Percentiles rank a stretch among this genome's conserved stretches.
Conservation (phyloP, 1,140 invertebrate species). For the Ridgeia piscesae region DNA sequence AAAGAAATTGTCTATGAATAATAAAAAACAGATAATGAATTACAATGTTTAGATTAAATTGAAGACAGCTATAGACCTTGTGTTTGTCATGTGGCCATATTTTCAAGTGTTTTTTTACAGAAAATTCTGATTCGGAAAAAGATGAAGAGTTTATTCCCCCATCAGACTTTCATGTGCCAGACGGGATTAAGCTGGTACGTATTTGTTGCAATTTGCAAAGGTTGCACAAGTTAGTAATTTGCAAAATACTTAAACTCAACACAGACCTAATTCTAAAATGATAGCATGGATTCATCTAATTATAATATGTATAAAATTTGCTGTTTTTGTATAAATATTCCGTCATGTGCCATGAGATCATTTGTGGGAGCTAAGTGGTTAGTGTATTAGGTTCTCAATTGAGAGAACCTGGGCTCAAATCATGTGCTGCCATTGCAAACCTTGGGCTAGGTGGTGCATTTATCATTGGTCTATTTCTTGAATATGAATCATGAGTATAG, state of each 20-base stretch:
- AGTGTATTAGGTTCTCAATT: background rate
- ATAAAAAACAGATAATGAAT: no score
- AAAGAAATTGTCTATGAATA: no score
- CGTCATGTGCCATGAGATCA: no score
- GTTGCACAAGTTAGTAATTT: background rate
- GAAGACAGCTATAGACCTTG: background rate
- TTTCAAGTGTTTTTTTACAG: background rate
- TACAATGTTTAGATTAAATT: background rate
- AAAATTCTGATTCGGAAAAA: slow-evolving; percentile 13
- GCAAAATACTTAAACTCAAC: background rate
- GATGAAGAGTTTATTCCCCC: background rate
- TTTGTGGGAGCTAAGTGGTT: background rate
- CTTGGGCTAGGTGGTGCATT: no score
- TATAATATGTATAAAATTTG: no score
- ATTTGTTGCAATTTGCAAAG: background rate
- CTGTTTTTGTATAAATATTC: no score
- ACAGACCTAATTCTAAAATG: no score
- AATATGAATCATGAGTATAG: no score
- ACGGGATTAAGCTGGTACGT: background rate
- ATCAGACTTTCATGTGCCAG: background rate
- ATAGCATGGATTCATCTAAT: no score
- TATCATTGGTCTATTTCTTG: no score
- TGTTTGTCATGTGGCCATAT: background rate
- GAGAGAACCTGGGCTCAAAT: no score
- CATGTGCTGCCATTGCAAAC: background rate